Evolutionary conservation across 2,888 invertebrate species (phyloP).

Genomic region (Celastrina argiolus): DNA sequence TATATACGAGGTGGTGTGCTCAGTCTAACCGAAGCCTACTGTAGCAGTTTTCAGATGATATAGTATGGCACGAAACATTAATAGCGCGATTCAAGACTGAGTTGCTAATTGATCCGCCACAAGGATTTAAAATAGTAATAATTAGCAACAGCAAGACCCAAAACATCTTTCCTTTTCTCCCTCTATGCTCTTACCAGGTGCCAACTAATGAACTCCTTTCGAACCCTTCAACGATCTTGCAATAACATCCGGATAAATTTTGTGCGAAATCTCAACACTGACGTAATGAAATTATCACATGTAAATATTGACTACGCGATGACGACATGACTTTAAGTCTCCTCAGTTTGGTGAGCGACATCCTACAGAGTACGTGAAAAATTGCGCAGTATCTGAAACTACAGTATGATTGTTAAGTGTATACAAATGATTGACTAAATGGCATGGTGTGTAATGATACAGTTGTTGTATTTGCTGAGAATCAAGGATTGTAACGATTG

Average conservation of each 20-base stretch:
- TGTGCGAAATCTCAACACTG: conserved; percentile 37
- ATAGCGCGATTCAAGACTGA: too few species aligned
- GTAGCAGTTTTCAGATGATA: too few species aligned
- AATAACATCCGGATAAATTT: neutral
- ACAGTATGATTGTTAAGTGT: conserved; percentile 12
- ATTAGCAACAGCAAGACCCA: too few species aligned
- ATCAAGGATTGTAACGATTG: conserved; percentile 28
- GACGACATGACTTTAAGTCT: conserved; percentile 33
- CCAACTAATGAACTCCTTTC: too few species aligned
- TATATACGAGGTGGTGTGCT: too few species aligned
- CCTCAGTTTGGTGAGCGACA: conserved; percentile 18
- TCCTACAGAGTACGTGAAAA: conserved; percentile 5
- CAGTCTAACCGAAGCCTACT: too few species aligned
- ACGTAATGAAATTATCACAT: conserved; percentile 49
- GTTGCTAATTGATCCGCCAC: too few species aligned
- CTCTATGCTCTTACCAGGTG: too few species aligned
- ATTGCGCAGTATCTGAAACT: neutral
- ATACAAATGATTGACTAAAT: conserved; percentile 25
- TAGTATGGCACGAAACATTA: too few species aligned
- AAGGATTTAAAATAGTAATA: too few species aligned
- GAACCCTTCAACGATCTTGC: too few species aligned
- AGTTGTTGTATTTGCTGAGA: conserved; percentile 27
- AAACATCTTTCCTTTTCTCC: too few species aligned
- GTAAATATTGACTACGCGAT: conserved; percentile 47
- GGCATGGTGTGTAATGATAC: conserved; percentile 25